These are phyloP conservation scores for Chloroceryle amazona DNA, from an alignment of 2,797 vertebrate species.

Conservation along the genomic window DNA sequence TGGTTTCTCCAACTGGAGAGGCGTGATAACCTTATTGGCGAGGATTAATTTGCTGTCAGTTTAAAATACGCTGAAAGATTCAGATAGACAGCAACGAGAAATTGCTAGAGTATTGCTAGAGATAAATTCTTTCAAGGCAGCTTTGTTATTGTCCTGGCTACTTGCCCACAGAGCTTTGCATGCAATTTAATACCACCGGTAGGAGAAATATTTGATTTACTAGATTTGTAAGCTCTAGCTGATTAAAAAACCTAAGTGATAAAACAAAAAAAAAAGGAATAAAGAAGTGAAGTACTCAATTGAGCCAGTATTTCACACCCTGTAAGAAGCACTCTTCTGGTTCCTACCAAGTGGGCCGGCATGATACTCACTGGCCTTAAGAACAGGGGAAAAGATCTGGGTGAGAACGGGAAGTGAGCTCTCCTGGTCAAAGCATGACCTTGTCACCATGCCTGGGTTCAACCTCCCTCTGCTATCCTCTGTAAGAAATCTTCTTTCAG, in stretches of 20 bases:
- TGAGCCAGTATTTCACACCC: not conserved
- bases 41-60: not conserved
- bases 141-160: constrained; percentile 42
- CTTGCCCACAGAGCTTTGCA: not conserved
- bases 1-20: not conserved
- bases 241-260: not conserved
- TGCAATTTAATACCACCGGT: not conserved
- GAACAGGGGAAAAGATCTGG: not conserved
- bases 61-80: not conserved
- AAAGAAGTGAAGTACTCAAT: not conserved
- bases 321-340: not conserved
- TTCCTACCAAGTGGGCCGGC: not conserved
- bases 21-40: not conserved
- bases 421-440: not conserved
- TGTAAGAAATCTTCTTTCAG: not conserved
- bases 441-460: not conserved
- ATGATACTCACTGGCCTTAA: not conserved
- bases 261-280: accelerated
- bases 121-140: not conserved
- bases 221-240: not conserved
- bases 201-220: constrained; percentile 5
- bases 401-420: not conserved
- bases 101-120: not conserved
- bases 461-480: not conserved
- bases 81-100: not conserved